phyloP scores from a whole-genome alignment of 92 coral and sea anemone genomes.

The Porites divaricata region DNA sequence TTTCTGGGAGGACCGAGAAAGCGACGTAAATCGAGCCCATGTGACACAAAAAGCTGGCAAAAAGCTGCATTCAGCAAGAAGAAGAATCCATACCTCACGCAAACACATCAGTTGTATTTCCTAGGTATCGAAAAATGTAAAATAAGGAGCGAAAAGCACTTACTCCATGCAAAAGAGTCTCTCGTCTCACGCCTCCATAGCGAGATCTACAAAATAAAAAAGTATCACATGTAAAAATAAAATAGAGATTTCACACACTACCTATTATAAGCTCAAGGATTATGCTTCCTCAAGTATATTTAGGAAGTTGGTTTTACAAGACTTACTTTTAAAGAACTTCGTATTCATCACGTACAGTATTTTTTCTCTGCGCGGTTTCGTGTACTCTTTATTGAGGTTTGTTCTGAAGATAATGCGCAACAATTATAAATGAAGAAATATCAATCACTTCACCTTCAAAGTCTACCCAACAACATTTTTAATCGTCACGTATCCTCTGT shows the following conservation, averaged over 20 bases:
- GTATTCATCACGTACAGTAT: background rate
- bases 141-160: slow-evolving; percentile 5
- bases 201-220: slow-evolving; percentile 70
- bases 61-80: too few species aligned
- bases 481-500: too few species aligned
- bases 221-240: too few species aligned
- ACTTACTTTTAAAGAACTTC: background rate
- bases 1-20: too few species aligned
- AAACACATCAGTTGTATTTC: background rate
- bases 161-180: slow-evolving; percentile 95
- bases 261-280: background rate
- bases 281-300: background rate
- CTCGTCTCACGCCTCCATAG: slow-evolving; percentile 92
- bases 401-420: background rate
- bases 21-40: too few species aligned
- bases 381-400: background rate
- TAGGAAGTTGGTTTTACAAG: background rate
- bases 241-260: background rate
- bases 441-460: too few species aligned
- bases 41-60: too few species aligned
- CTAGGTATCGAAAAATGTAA: background rate
- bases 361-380: background rate
- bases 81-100: background rate
- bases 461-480: too few species aligned
- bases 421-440: background rate